Conservation (phyloP, 1,140 invertebrate species). For the Monomorium pharaonis region DNA sequence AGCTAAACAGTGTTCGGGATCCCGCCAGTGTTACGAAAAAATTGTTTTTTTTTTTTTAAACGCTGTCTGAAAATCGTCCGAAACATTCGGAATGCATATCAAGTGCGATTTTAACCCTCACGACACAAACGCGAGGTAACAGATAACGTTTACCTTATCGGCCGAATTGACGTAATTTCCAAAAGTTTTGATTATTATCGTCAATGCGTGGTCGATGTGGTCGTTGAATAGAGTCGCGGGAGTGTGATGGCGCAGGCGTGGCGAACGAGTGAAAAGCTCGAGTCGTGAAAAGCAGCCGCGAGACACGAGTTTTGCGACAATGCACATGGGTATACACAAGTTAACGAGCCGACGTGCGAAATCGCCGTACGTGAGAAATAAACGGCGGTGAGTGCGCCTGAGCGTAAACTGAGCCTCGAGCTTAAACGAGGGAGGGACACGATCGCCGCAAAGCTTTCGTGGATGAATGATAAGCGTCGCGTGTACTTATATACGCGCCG, state of each 20-base stretch:
- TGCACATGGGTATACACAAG: background rate
- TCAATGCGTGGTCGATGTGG: background rate
- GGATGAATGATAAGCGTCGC: conserved; percentile 12
- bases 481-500: background rate
- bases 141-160: background rate
- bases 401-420: conserved; percentile 2
- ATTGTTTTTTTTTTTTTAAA: background rate
- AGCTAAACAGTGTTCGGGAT: background rate
- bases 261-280: background rate
- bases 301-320: background rate
- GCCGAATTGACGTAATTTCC: background rate
- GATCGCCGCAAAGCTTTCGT: background rate
- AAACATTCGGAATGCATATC: no score
- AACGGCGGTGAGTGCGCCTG: background rate
- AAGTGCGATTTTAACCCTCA: background rate
- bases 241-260: background rate
- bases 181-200: background rate
- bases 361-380: conserved; percentile 22
- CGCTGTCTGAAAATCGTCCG: background rate
- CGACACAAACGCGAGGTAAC: background rate
- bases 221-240: background rate
- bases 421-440: background rate
- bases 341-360: conserved; percentile 30
- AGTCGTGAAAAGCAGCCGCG: background rate
- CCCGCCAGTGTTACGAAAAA: background rate